Percentiles rank a stretch among this genome's conserved stretches.
phyloP scores from a whole-genome alignment of 2,888 invertebrate species.

The Euphydryas editha region DNA sequence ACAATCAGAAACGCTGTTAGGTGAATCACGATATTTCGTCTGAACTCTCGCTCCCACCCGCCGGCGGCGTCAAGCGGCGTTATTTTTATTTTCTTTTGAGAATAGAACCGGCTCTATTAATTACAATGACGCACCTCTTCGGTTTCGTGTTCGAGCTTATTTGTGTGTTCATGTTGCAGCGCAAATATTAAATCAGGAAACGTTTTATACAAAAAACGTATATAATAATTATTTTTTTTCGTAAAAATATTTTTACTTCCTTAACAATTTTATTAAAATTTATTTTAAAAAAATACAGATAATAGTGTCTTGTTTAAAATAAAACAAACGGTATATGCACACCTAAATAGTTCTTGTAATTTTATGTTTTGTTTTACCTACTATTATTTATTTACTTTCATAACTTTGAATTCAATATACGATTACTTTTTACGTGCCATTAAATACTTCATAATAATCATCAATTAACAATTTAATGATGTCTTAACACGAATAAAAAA shows the following conservation, averaged over 20 bases:
- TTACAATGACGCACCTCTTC: slow-evolving; percentile 73
- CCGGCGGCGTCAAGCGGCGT: slow-evolving; percentile 45
- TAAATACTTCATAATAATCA: neutral
- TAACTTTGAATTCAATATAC: too few species aligned
- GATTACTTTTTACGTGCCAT: too few species aligned
- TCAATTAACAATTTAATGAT: neutral
- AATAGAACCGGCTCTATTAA: slow-evolving; percentile 77
- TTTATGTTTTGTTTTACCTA: too few species aligned
- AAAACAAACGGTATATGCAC: too few species aligned
- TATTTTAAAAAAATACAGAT: neutral
- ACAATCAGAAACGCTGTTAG: slow-evolving; percentile 24
- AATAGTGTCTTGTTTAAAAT: neutral
- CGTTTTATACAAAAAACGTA: too few species aligned
- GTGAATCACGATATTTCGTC: slow-evolving; percentile 49
- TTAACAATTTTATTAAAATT: neutral
- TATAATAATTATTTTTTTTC: neutral
- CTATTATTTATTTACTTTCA: too few species aligned
- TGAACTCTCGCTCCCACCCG: slow-evolving; percentile 30
- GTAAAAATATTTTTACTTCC: neutral
- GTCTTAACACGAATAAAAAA: neutral
- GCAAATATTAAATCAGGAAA: neutral
- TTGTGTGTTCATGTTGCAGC: slow-evolving; percentile 15
- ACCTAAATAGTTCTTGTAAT: too few species aligned
- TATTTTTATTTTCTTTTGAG: slow-evolving; percentile 80
- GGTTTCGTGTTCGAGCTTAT: slow-evolving; percentile 23